Conservation (phyloP, 1,140 invertebrate species). For the Tetragonula clypearis region DNA sequence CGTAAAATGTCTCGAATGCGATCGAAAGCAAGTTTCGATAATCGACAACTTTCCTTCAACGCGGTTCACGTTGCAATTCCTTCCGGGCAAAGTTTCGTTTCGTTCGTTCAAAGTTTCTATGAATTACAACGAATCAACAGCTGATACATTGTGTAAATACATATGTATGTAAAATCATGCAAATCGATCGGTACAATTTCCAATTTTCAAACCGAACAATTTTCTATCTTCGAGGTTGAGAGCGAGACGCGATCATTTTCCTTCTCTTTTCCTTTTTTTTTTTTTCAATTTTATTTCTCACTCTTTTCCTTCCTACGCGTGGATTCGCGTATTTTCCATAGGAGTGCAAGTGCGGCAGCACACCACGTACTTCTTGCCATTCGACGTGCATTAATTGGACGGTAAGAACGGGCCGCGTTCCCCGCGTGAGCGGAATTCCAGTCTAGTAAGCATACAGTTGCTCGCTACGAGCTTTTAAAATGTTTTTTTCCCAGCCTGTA, state of each 20-base stretch:
- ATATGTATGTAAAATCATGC: too few species aligned
- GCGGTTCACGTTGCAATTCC: too few species aligned
- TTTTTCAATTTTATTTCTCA: not conserved
- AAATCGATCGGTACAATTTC: too few species aligned
- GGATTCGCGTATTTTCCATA: conserved; percentile 22
- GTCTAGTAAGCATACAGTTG: conserved; percentile 72
- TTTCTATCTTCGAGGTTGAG: too few species aligned
- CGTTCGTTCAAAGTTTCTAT: too few species aligned
- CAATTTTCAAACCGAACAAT: too few species aligned
- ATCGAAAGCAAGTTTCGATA: too few species aligned
- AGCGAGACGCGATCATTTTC: not conserved
- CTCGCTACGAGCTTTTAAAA: conserved; percentile 54
- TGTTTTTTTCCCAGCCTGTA: conserved; percentile 46
- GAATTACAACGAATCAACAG: too few species aligned
- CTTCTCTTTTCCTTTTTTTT: too few species aligned
- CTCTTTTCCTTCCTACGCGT: not conserved
- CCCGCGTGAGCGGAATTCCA: conserved; percentile 69
- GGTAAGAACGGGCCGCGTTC: conserved; percentile 54
- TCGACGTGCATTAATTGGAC: conserved; percentile 66
- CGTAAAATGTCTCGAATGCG: not conserved
- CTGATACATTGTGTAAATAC: too few species aligned
- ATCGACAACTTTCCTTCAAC: too few species aligned
- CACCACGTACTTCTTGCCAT: conserved; percentile 46
- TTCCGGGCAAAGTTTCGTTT: too few species aligned
- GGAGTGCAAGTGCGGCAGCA: conserved; percentile 30